phyloP scores from a whole-genome alignment of 2,888 invertebrate genomes.

The Alloscopus bannaensis region DNA sequence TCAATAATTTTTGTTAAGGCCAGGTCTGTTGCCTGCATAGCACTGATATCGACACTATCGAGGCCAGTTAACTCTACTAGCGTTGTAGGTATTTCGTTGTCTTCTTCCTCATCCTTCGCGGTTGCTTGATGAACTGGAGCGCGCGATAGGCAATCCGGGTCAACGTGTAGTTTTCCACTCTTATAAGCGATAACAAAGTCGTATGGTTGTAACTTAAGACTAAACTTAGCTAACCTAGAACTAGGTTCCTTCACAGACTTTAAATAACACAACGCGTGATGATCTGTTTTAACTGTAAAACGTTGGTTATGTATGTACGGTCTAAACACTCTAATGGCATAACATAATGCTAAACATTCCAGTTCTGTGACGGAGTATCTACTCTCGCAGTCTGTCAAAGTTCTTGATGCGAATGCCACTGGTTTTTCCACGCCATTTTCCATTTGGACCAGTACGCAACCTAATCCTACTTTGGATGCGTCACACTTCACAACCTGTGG shows the following conservation, averaged over 20 bases:
- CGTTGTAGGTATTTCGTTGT: neutral
- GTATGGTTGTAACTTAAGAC: conserved; percentile 35
- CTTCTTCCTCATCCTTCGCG: neutral
- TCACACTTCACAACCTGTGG: conserved; percentile 33
- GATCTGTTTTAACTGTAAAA: conserved; percentile 20
- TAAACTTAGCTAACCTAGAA: conserved; percentile 28
- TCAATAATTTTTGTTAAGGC: neutral
- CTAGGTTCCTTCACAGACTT: conserved; percentile 15
- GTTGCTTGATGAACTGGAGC: neutral
- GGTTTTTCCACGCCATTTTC: neutral
- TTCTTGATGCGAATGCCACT: conserved; percentile 29
- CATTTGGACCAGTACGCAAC: conserved; percentile 15
- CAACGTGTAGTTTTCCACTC: conserved; percentile 7
- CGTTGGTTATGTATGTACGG: conserved; percentile 27
- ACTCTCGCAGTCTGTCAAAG: neutral
- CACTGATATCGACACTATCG: neutral
- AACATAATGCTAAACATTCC: conserved; percentile 25
- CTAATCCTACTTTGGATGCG: conserved; percentile 18
- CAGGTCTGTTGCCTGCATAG: conserved; percentile 1
- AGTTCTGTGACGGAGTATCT: conserved; percentile 25
- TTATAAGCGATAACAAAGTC: conserved; percentile 34
- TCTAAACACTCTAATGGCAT: conserved; percentile 25
- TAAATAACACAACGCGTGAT: conserved; percentile 35
- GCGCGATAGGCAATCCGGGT: conserved; percentile 35
- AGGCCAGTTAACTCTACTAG: neutral